Evolutionary conservation across 2,113 vertebrate species (phyloP).

Genomic region (Myotis brandtii): DNA sequence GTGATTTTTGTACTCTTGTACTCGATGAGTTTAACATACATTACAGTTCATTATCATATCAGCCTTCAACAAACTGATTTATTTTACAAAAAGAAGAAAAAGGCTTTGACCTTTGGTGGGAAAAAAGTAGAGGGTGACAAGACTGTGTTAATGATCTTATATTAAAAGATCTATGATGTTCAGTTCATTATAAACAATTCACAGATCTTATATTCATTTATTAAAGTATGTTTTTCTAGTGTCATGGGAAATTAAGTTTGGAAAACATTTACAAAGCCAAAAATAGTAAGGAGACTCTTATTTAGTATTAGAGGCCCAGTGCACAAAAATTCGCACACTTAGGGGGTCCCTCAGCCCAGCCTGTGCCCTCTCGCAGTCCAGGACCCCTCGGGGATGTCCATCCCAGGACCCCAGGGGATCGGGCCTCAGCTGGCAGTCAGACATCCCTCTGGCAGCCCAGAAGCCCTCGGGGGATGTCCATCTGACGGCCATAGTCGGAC

Average conservation of each 20-base stretch:
- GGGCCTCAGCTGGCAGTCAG: too few species aligned
- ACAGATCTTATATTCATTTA: slow-evolving; percentile 8
- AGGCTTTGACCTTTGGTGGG: background rate
- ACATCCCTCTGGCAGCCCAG: too few species aligned
- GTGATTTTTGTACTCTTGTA: slow-evolving; percentile 81
- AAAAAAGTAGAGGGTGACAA: background rate
- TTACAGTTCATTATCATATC: slow-evolving; percentile 84
- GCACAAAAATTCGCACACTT: too few species aligned
- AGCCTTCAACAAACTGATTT: slow-evolving; percentile 74
- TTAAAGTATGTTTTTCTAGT: slow-evolving; percentile 42
- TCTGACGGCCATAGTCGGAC: too few species aligned
- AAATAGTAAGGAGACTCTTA: background rate
- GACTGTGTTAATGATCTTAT: background rate
- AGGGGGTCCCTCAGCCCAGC: too few species aligned
- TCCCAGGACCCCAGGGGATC: too few species aligned
- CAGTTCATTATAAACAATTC: background rate
- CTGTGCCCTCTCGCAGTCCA: too few species aligned
- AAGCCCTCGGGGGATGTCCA: too few species aligned
- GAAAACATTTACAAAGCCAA: slow-evolving; percentile 30
- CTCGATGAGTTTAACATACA: slow-evolving; percentile 86
- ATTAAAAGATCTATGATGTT: slow-evolving; percentile 32
- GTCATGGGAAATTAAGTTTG: background rate
- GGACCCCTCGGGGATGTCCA: too few species aligned
- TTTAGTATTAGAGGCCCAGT: background rate
- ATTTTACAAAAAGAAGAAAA: slow-evolving; percentile 78